These are phyloP conservation scores for Stictonetta naevosa DNA, from an alignment of 2,113 vertebrate species.

Conservation along the genomic window DNA sequence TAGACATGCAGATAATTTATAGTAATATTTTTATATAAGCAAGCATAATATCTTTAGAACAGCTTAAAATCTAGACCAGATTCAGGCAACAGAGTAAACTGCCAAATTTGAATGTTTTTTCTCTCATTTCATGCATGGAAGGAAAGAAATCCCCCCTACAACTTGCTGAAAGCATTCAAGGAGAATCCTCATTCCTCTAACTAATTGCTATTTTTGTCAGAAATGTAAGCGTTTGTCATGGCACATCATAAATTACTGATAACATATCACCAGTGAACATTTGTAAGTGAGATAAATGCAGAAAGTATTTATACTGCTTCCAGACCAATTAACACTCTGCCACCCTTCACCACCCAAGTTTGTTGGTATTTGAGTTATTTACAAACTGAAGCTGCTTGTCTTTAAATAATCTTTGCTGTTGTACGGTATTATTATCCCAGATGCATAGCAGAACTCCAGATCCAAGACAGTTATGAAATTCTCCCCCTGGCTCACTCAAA, in stretches of 20 bases:
- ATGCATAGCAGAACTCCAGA: not conserved
- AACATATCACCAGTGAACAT: conserved; percentile 64
- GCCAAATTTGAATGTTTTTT: not conserved
- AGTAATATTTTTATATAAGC: not conserved
- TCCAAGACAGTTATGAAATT: conserved; percentile 11
- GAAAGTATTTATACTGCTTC: conserved; percentile 59
- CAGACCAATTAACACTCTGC: conserved; percentile 49
- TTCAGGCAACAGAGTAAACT: not conserved
- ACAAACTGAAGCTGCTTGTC: not conserved
- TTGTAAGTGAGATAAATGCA: conserved; percentile 51
- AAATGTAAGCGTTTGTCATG: conserved; percentile 40
- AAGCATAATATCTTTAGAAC: not conserved
- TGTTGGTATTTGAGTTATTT: conserved; percentile 35
- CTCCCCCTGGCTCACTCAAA: not conserved
- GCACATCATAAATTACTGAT: conserved; percentile 72
- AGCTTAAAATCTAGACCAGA: not conserved
- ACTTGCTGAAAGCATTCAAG: conserved; percentile 24
- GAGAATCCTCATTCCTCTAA: conserved; percentile 38
- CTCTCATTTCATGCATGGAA: not conserved
- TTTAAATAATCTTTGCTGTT: not conserved
- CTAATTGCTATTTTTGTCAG: conserved; percentile 55
- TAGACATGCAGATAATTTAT: not conserved
- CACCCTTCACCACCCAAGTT: conserved; percentile 40
- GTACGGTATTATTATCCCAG: not conserved
- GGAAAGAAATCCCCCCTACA: not conserved